These are phyloP conservation scores for Hermetia illucens DNA, from an alignment of 1,140 invertebrate species.

Conservation along the genomic window DNA sequence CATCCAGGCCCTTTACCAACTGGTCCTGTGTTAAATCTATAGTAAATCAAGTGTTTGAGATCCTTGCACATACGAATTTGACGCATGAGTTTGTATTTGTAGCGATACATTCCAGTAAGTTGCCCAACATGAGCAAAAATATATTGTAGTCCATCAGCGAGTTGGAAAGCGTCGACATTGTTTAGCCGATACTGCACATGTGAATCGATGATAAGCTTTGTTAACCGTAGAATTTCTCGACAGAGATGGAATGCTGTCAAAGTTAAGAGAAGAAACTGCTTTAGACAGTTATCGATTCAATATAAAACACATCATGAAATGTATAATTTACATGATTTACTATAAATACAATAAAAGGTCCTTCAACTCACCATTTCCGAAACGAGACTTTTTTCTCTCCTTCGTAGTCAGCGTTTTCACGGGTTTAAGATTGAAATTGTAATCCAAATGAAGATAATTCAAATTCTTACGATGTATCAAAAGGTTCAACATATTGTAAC, in stretches of 20 bases:
- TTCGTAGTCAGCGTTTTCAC: constrained; percentile 99
- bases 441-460: constrained; percentile 98
- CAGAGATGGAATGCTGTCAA: constrained; percentile 91
- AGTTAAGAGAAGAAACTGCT: no score
- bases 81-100: constrained; percentile 99
- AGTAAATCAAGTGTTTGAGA: constrained; percentile 98
- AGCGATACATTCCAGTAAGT: constrained; percentile 98
- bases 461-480: constrained; percentile 98
- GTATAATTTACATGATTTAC: no score
- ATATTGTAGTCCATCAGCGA: constrained; percentile 98
- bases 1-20: constrained; percentile 98
- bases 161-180: constrained; percentile 98
- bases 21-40: constrained; percentile 97
- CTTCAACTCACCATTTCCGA: constrained; percentile 81
- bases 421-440: constrained; percentile 99
- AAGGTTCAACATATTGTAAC: constrained; percentile 99
- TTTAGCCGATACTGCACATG: constrained; percentile 98
- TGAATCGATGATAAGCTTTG: constrained; percentile 96
- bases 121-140: constrained; percentile 99
- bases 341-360: not conserved
- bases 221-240: constrained; percentile 92
- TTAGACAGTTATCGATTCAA: no score
- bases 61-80: constrained; percentile 99
- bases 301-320: no score
- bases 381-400: constrained; percentile 97